phyloP scores from a whole-genome alignment of 2,888 invertebrate genomes.

The Odontocerum albicorne region DNA sequence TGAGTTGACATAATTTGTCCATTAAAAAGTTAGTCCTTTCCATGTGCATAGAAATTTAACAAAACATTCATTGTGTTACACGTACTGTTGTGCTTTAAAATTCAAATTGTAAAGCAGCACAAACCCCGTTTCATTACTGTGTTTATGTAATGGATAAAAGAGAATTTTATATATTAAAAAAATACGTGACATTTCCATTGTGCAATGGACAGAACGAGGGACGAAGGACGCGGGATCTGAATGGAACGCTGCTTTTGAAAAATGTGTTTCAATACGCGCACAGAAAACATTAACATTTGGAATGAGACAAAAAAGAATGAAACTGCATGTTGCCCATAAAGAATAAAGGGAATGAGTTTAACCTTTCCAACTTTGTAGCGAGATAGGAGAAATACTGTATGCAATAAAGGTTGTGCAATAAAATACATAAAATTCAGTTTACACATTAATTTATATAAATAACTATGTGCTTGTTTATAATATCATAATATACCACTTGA shows the following conservation, averaged over 20 bases:
- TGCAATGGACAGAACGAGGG: slow-evolving; percentile 19
- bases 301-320: slow-evolving; percentile 25
- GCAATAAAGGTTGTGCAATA: too few relatives aligned
- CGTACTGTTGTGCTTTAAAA: slow-evolving; percentile 16
- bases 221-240: slow-evolving; percentile 17
- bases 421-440: too few relatives aligned
- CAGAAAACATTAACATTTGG: slow-evolving; percentile 25
- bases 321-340: slow-evolving; percentile 21
- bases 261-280: slow-evolving; percentile 12
- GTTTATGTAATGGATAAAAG: slow-evolving; percentile 9
- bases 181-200: slow-evolving; percentile 29
- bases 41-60: slow-evolving; percentile 6
- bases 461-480: too few relatives aligned
- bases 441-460: too few relatives aligned
- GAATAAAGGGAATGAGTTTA: slow-evolving; percentile 25
- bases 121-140: slow-evolving; percentile 17
- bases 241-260: slow-evolving; percentile 24
- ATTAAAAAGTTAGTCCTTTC: slow-evolving; percentile 13
- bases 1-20: slow-evolving; percentile 17
- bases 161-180: slow-evolving; percentile 8
- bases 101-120: slow-evolving; percentile 11
- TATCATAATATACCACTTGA: too few relatives aligned
- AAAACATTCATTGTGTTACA: slow-evolving; percentile 9
- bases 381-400: too few relatives aligned
- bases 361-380: slow-evolving; percentile 30